Evolutionary conservation across 2,888 invertebrate genomes (phyloP), one percentile per base, ranked within the genome.

Genomic region (Vannuccia rotundouncinata): DNA sequence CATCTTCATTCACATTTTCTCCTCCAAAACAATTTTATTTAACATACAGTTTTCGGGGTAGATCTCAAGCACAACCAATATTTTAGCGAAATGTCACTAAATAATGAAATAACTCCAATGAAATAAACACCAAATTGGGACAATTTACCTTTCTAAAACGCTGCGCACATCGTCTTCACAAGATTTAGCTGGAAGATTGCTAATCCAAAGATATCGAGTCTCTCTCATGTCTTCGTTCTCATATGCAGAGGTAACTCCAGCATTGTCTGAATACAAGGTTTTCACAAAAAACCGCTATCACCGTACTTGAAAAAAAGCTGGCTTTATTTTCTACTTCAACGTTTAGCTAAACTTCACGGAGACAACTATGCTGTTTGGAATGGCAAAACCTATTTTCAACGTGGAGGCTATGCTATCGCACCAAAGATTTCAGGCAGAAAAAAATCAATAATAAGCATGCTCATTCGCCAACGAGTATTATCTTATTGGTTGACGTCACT

Each of bases 131-230:
- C 10, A 28, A 75, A 75, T 25, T 25, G 28, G 1, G 1, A 29
- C 13, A 80, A 78, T 90, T 92, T 92, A 95, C 95, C 95, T 93
- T 93, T 95, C 94, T 91, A 96, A 95, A 91, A 94, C 94, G 91
- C 95, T 95, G 91, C 93, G 92, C 91, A 95, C 94, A 90, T 94
- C 92, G 90, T 95, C 95, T 91, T 95, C 95, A 89, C 94, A 93
- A 92, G 95, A 94, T 92, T 94, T 95, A 92, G 95, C 95, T 93
- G 96, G 95, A 92, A 97, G 94, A 92, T 95, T 96, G 93, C 95
- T 96, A 92, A 97, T 95, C 95, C 95, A 95, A 92, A 97, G 93
- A 92, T 97, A 95, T 92, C 96, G 94, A 92, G 95, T 95, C 17
- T 25, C 31, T 25, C 77, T 45, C 80, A 79, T 78, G 29, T 77